phyloP scores from a whole-genome alignment of 1,140 invertebrate genomes.

The Listronotus bonariensis region DNA sequence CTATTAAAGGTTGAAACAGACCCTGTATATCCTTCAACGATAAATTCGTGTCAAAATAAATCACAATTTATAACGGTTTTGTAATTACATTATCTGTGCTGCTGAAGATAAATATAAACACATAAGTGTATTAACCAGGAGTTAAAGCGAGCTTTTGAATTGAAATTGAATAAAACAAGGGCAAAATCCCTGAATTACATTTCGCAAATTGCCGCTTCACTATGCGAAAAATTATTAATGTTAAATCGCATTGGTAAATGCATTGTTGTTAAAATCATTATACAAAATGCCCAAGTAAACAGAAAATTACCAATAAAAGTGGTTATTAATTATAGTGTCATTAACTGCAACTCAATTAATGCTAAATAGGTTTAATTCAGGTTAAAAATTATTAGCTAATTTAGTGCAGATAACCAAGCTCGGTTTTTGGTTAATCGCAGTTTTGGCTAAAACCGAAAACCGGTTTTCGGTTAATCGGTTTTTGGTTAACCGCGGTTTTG shows the following conservation, averaged over 20 bases:
- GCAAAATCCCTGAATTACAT: conserved; percentile 21
- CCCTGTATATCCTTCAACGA: conserved; percentile 11
- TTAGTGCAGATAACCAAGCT: too few relatives aligned
- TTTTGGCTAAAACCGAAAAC: too few relatives aligned
- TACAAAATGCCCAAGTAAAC: conserved; percentile 11
- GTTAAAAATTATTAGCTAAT: too few relatives aligned
- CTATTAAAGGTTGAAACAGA: conserved; percentile 22
- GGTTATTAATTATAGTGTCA: too few relatives aligned
- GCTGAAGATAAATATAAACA: conserved; percentile 20
- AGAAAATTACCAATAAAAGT: conserved; percentile 6
- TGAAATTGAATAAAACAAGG: conserved; percentile 27
- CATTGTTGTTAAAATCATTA: conserved; percentile 15
- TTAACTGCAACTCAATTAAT: too few relatives aligned
- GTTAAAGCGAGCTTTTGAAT: conserved; percentile 26
- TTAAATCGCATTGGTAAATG: conserved; percentile 9
- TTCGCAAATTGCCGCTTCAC: conserved; percentile 21
- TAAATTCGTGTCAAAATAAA: conserved; percentile 21
- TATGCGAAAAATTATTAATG: conserved; percentile 14
- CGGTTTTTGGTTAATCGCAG: too few relatives aligned
- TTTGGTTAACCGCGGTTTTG: too few relatives aligned
- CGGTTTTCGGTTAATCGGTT: too few relatives aligned
- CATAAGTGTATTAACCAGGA: conserved; percentile 24
- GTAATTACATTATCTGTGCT: conserved; percentile 19
- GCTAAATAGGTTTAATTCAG: too few relatives aligned
- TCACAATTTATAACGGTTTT: conserved; percentile 27